Evolutionary conservation across 2,888 invertebrate species (phyloP), one percentile per base, ranked within the genome.

Genomic region (Melanostoma scalare): DNA sequence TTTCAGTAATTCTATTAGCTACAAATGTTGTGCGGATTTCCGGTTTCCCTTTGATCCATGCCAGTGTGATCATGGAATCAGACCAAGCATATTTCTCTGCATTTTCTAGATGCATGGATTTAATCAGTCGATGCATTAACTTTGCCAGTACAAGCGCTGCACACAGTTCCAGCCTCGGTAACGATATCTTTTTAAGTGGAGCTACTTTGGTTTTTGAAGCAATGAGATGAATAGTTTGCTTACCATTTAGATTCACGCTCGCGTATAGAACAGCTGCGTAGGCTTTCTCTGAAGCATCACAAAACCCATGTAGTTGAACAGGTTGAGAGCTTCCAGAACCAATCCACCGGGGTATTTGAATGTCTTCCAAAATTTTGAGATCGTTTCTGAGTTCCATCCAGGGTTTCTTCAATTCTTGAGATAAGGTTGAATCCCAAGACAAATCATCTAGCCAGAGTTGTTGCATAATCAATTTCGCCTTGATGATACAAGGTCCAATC

Each of bases 141-240:
- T 38, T 38, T 38, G 38, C 38, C 38, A 65, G 52, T n/a, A 65
- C 31, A 9, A 40, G 40, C 42, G 52, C 65, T 52, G 69, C 56
- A 38, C 42, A 48, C 36, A 69, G 33, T 40, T 69, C 58, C 36
- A 69, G 10, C 2, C 56, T 31, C 6, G 56, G 69, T 40, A 71
- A 33, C 2, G 71, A 58, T 31, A 69, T 58, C 9, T 9, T 48
- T 31, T 69, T 69, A 8, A 71, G 30, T 31, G 65, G 33, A 31
- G 60, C 44, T 0, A 60, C 52, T 52, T 52, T 50, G 3, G 50
- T 52, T 65, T 65, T 52, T 2, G 65, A 50, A 2, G 65, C 65
- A 40, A 65, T n/a, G 8, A 40, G 38, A 10, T 65, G 31, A 31
- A 52, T 65, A 3, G 2, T 2, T 36, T 52, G 50, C 2, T 52